These are phyloP conservation scores for Sapayoa aenigma DNA, from an alignment of 2,113 vertebrate species.

Conservation along the genomic window DNA sequence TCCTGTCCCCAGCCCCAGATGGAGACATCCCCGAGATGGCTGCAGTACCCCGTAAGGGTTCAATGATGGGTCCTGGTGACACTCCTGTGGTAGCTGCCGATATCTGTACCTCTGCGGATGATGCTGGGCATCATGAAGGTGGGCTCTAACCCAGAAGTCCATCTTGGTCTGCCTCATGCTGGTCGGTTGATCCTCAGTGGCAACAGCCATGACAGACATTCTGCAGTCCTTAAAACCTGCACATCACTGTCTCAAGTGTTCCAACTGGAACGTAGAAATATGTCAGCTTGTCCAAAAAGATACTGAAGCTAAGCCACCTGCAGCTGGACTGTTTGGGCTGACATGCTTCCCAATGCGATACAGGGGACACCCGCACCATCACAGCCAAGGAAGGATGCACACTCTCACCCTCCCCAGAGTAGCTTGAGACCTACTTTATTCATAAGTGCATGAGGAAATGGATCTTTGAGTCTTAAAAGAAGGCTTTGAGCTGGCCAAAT, in stretches of 20 bases:
- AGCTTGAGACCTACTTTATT: background rate
- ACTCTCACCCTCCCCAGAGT: background rate
- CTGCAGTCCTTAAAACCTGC: background rate
- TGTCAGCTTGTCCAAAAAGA: background rate
- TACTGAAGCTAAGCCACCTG: background rate
- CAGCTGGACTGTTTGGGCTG: background rate
- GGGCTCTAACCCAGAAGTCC: background rate
- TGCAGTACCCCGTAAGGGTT: background rate
- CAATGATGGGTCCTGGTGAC: background rate
- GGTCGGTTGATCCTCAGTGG: background rate
- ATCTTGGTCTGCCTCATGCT: background rate
- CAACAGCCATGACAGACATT: background rate
- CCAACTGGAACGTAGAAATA: fast-evolving
- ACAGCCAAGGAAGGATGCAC: background rate
- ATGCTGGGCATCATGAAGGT: background rate
- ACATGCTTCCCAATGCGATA: background rate
- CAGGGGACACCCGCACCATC: background rate
- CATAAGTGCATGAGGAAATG: background rate
- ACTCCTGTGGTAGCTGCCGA: background rate
- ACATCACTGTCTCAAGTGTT: background rate
- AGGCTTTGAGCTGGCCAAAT: background rate
- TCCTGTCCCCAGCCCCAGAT: background rate
- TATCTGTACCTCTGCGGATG: background rate
- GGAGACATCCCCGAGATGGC: background rate
- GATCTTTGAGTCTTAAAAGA: background rate